Evolutionary conservation across 2,888 invertebrate species (phyloP), one percentile per base, ranked within the genome.

Genomic region (Drosophila meridiana): DNA sequence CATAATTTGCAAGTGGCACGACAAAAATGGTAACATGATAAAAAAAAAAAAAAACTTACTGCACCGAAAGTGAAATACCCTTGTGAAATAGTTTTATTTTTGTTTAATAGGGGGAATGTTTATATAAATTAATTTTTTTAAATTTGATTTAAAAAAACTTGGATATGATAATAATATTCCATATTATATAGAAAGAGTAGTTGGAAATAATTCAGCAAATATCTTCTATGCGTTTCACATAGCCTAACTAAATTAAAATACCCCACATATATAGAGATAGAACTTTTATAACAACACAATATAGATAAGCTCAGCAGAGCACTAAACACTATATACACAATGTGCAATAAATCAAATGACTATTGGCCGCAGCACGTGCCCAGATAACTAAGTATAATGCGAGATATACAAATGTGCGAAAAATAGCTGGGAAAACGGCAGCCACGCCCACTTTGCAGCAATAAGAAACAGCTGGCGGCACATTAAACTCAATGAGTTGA

Each of bases 401-500:
- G 52, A 20, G 53, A 50, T 67, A 63, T 69, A 50, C 58, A 47
- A 47, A 53, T 73, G 60, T 69, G 62, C 52, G 42, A 61, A 61
- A 42, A 50, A 34, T 57, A 56, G 57, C 71, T 80, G 53, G 67
- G 59, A 72, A 76, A 84, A 76, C 68, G 70, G 56, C 65, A 13
- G 40, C 56, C 70, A 65, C 69, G 71, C 83, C 69, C 83, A 50
- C 34, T 52, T 43, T 30, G 50, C 80, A 53, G 62, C 72, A 67
- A 76, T 73, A 73, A 76, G 69, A 48, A 71, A 52, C 80, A 82
- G 80, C 63, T 82, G 73, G 38, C 76, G 73, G 80, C 74, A 80
- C 83, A 90, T 88, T 89, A 87, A 87, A 80, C 84, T 77, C 84
- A 90, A 86, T 87, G 90, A 89, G 77, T 90, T 89, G 87, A 90